These are phyloP conservation scores for Enteromius fasciolatus DNA, from an alignment of 2,797 vertebrate genomes.

Conservation along the genomic window DNA sequence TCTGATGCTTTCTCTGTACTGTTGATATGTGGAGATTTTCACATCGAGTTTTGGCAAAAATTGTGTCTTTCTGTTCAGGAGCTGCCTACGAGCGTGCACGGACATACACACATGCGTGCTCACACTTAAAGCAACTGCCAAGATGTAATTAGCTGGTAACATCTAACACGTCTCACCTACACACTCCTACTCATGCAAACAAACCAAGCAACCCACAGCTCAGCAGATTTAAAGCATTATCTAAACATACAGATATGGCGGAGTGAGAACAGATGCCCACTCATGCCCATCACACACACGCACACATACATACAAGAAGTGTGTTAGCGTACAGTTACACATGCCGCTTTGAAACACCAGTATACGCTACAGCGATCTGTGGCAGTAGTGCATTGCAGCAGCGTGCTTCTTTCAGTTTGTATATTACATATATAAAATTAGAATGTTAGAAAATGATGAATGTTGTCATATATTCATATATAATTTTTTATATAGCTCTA, in stretches of 20 bases:
- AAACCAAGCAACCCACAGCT: slow-evolving; percentile 43
- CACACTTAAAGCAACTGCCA: slow-evolving; percentile 55
- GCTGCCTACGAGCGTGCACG: slow-evolving; percentile 46
- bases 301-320: not conserved
- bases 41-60: slow-evolving; percentile 23
- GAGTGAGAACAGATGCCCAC: slow-evolving; percentile 46
- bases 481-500: not conserved
- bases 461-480: not conserved
- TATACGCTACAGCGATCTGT: not conserved
- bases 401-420: not conserved
- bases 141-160: slow-evolving; percentile 61
- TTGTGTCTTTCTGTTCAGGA: slow-evolving; percentile 29
- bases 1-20: not conserved
- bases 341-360: not conserved
- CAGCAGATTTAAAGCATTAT: slow-evolving; percentile 50
- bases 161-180: slow-evolving; percentile 61
- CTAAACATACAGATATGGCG: slow-evolving; percentile 30
- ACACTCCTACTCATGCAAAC: slow-evolving; percentile 60
- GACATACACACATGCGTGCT: slow-evolving; percentile 37
- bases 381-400: not conserved
- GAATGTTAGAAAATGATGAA: not conserved
- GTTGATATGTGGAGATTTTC: slow-evolving; percentile 19
- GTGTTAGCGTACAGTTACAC: not conserved
- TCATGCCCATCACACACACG: slow-evolving; percentile 27
- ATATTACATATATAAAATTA: not conserved